These are phyloP conservation scores for Myopa testacea DNA, from an alignment of 2,888 invertebrate genomes.

Conservation along the genomic window DNA sequence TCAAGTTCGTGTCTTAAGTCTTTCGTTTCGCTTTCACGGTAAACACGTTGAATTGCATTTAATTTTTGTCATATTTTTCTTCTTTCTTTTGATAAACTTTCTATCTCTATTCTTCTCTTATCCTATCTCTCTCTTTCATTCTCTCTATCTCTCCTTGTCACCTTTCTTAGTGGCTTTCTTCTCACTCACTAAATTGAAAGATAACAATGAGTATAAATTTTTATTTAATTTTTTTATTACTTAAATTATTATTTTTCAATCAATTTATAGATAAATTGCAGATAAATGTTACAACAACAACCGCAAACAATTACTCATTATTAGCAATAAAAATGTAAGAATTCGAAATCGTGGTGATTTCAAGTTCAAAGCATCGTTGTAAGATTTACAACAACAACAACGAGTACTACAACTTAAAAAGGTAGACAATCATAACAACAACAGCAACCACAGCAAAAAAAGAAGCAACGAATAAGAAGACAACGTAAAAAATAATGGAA, in stretches of 20 bases:
- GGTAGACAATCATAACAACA: neutral
- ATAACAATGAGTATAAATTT: constrained; percentile 22
- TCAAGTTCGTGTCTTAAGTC: constrained; percentile 18
- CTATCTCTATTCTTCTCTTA: neutral
- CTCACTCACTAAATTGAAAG: neutral
- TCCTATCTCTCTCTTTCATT: too few species aligned
- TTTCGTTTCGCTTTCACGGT: constrained; percentile 21
- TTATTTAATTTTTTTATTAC: constrained; percentile 16
- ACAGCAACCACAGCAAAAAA: neutral
- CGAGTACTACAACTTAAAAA: neutral
- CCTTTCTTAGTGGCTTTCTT: neutral
- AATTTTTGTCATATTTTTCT: neutral
- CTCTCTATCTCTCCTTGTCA: too few species aligned
- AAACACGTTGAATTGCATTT: neutral
- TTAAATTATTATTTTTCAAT: constrained; percentile 29
- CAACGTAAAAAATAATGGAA: neutral
- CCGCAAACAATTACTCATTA: constrained; percentile 22
- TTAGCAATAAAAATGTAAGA: constrained; percentile 20
- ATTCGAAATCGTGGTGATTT: constrained; percentile 28
- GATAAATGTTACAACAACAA: constrained; percentile 18
- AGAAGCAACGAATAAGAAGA: neutral
- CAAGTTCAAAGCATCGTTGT: constrained; percentile 34
- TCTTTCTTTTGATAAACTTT: neutral
- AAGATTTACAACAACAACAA: constrained; percentile 14
- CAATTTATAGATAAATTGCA: constrained; percentile 24